A percentile compares a stretch with the other conserved stretches of the same genome.
Conservation (phyloP, 2,888 invertebrate species). For the Andrena trimmerana region DNA sequence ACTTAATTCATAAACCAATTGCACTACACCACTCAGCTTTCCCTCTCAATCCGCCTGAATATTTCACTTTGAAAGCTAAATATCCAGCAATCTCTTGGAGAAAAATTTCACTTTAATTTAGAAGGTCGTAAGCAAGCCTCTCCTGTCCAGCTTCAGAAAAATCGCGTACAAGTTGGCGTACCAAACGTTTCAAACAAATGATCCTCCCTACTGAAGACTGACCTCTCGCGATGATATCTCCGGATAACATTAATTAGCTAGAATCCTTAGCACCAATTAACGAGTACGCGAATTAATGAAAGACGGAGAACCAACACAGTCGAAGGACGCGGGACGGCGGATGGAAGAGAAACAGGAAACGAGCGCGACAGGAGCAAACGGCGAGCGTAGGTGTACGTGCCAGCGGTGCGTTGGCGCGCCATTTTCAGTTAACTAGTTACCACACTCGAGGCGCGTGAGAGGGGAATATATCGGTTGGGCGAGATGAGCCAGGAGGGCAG, state of each 20-base stretch:
- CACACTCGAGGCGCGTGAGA: constrained; percentile 34
- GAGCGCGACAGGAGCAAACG: constrained; percentile 39
- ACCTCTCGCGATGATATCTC: not conserved
- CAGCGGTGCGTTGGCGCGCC: constrained; percentile 35
- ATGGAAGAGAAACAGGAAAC: constrained; percentile 41
- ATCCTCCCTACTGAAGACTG: too few species aligned
- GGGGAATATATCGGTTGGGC: not conserved
- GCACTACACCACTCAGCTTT: too few species aligned
- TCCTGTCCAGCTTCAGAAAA: too few species aligned
- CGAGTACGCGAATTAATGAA: not conserved
- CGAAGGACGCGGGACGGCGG: not conserved
- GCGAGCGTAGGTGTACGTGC: constrained; percentile 18
- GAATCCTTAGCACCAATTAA: constrained; percentile 23
- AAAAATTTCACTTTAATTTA: too few species aligned
- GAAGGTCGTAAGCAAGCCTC: too few species aligned
- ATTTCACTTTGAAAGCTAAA: too few species aligned
- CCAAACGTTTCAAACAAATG: too few species aligned
- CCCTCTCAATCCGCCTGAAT: too few species aligned
- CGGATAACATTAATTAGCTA: not conserved
- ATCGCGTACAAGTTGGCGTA: too few species aligned
- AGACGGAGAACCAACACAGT: not conserved
- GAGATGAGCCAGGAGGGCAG: constrained; percentile 58
- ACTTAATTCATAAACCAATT: too few species aligned
- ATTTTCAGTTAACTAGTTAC: constrained; percentile 58
- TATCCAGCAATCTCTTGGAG: too few species aligned